These are phyloP conservation scores for Andrena bucephala DNA, from an alignment of 2,888 invertebrate genomes.

Conservation along the genomic window DNA sequence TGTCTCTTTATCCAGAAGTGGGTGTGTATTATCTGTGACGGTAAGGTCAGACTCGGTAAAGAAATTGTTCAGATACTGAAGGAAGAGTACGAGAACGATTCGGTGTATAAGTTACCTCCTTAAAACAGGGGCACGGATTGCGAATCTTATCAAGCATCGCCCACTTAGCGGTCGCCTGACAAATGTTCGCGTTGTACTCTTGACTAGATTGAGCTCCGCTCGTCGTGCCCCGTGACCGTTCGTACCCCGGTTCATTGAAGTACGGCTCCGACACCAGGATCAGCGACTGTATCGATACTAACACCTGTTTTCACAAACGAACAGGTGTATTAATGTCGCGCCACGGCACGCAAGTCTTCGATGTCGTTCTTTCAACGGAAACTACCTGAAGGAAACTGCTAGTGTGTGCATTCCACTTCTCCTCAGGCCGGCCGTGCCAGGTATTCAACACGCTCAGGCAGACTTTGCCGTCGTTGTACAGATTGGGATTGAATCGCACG, in stretches of 20 bases:
- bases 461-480: constrained; percentile 97
- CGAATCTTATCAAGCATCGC: constrained; percentile 97
- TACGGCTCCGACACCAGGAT: constrained; percentile 97
- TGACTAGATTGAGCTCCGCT: constrained; percentile 95
- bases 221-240: constrained; percentile 94
- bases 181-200: constrained; percentile 98
- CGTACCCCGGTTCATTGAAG: constrained; percentile 98
- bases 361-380: neutral
- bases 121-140: constrained; percentile 96
- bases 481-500: constrained; percentile 96
- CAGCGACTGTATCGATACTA: constrained; percentile 96
- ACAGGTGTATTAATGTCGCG: neutral
- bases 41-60: neutral
- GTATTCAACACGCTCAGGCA: constrained; percentile 98
- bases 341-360: neutral
- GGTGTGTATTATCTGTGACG: constrained; percentile 92
- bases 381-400: constrained; percentile 94
- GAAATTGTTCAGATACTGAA: neutral
- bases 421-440: constrained; percentile 98
- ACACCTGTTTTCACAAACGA: constrained; percentile 86
- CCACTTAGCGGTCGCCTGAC: constrained; percentile 97
- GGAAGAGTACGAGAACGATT: constrained; percentile 2
- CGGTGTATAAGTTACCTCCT: constrained; percentile 88
- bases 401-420: constrained; percentile 98
- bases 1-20: constrained; percentile 98